These are phyloP conservation scores for Enteromius paludinosus DNA, from an alignment of 2,797 vertebrate species.

Conservation along the genomic window DNA sequence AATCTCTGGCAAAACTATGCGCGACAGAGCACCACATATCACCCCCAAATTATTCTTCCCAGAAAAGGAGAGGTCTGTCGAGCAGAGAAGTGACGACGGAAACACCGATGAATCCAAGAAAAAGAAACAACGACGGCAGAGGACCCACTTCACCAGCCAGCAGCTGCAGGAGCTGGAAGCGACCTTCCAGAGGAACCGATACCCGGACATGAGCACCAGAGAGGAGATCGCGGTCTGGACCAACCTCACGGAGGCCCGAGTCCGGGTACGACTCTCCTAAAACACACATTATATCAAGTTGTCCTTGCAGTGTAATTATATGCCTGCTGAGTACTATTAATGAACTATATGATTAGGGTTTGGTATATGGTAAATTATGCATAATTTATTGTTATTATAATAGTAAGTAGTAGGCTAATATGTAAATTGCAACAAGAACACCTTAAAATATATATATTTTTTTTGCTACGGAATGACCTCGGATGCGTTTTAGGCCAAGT, in stretches of 20 bases:
- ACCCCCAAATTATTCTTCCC: conserved; percentile 37
- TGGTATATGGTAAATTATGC: neutral
- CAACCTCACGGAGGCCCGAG: conserved; percentile 91
- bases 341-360: neutral
- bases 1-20: neutral
- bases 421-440: neutral
- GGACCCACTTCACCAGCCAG: conserved; percentile 90
- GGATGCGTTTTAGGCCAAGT: neutral
- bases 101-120: conserved; percentile 89
- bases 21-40: neutral
- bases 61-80: conserved; percentile 91
- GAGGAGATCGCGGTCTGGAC: conserved; percentile 92
- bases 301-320: neutral
- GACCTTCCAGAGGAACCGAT: conserved; percentile 89
- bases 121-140: conserved; percentile 86
- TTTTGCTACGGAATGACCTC: neutral
- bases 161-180: conserved; percentile 89
- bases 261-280: conserved; percentile 83
- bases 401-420: too few species aligned
- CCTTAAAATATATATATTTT: neutral
- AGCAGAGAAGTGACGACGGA: conserved; percentile 88
- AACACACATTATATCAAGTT: neutral
- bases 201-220: conserved; percentile 89
- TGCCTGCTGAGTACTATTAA: neutral
- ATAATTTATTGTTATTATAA: neutral